Conservation (phyloP, 1,140 invertebrate genomes). For the Neodiprion lecontei region DNA sequence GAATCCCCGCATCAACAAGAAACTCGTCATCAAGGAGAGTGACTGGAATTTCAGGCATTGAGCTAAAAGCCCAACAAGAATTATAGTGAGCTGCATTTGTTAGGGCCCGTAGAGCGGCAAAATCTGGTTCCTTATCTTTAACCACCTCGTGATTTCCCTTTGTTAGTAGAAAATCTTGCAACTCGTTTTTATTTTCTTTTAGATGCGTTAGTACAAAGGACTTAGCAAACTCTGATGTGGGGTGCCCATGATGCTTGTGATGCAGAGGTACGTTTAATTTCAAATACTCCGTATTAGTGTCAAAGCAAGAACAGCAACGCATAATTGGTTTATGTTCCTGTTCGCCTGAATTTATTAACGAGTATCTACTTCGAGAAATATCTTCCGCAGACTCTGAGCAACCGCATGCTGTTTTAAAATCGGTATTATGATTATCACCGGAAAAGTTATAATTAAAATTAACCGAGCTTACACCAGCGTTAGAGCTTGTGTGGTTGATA, state of each 20-base stretch:
- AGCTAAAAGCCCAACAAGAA: conserved; percentile 58
- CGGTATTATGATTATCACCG: conserved; percentile 6
- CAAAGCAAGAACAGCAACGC: conserved; percentile 10
- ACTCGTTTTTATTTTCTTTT: conserved; percentile 37
- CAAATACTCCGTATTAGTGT: background rate
- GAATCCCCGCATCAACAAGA: conserved; percentile 62
- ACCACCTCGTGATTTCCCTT: conserved; percentile 33
- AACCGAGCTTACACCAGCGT: conserved; percentile 16
- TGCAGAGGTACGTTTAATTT: background rate
- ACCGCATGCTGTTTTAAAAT: background rate
- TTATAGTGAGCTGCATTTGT: conserved; percentile 47
- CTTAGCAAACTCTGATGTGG: conserved; percentile 26
- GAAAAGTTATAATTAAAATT: conserved; percentile 7
- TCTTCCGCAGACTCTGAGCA: conserved; percentile 2
- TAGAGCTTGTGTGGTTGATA: conserved; percentile 26
- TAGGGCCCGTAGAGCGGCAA: conserved; percentile 31
- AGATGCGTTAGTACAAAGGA: conserved; percentile 32
- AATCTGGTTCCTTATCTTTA: conserved; percentile 34
- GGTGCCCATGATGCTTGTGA: background rate
- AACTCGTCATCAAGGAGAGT: conserved; percentile 60
- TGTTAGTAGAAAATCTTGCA: conserved; percentile 46
- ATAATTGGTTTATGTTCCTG: background rate
- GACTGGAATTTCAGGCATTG: conserved; percentile 52
- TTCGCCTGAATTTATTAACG: conserved; percentile 1
- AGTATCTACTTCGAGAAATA: background rate